Conservation (phyloP, 2,797 vertebrate genomes). For the Paramormyrops hopkinsi region DNA sequence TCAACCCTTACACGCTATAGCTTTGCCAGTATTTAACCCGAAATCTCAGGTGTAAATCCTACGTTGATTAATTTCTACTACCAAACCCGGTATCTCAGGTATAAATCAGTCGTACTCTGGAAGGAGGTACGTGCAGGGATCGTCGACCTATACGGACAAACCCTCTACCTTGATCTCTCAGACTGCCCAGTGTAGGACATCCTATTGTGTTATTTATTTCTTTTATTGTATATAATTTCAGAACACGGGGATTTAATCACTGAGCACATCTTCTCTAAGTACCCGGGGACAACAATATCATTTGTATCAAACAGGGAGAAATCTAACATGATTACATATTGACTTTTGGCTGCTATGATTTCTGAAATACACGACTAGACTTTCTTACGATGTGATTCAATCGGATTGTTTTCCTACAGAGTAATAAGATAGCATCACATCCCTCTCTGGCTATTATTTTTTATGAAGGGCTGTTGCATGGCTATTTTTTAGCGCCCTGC, state of each 20-base stretch:
- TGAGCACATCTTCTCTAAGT: not conserved
- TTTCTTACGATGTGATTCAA: not conserved
- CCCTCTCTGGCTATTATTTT: not conserved
- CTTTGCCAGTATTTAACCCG: not conserved
- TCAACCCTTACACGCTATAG: not conserved
- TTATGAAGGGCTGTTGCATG: not conserved
- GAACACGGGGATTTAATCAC: not conserved
- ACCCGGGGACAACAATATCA: conserved; percentile 28
- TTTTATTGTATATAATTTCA: not conserved
- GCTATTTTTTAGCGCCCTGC: not conserved
- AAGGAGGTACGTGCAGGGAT: not conserved
- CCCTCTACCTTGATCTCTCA: not conserved
- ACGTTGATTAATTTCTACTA: not conserved
- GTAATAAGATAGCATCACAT: not conserved
- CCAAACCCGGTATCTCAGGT: not conserved
- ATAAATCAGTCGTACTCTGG: not conserved
- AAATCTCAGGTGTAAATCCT: not conserved
- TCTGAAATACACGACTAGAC: not conserved
- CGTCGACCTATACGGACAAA: not conserved
- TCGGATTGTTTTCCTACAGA: not conserved
- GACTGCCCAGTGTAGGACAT: not conserved
- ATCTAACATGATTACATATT: not conserved
- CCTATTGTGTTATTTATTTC: not conserved
- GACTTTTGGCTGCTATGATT: not conserved
- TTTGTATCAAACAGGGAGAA: conserved; percentile 37